Base-by-base conservation (phyloP, 1,140 invertebrate genomes). In the Zaprionus camerounensis region DNA sequence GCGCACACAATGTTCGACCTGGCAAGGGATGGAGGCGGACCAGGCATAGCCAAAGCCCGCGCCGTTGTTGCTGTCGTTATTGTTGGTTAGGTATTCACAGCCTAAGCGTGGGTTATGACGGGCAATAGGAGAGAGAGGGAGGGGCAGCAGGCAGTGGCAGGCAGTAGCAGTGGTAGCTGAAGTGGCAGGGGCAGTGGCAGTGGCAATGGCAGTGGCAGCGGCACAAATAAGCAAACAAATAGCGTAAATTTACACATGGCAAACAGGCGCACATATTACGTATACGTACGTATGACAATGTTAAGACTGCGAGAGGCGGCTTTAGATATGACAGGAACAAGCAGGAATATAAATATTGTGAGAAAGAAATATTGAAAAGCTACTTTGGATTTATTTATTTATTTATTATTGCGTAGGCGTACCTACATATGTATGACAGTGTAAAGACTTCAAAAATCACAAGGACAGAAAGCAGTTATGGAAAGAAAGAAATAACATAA, bases 31-130 rank as follows among this genome's bases (percentile, higher is more conserved):
- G 56, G 41, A 3, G 41, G 41, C n/a, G 15, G 26, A 59, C 41
- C 28, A 49, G n/a, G 38, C 38, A 41, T 15, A 9, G 41, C n/a
- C 41, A 46, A 17, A 46, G 49, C 41, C 20, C n/a, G 38, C 58
- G 24, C 31, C 65, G 44, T 58, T 71, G 61, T 44, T 46, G 49
- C 57, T 56, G 58, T 56, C 57, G 26, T 36, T 68, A 67, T 61
- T 76, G 72, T 73, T 84, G 75, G 63, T 82, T 74, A 71, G 71
- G 77, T 86, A 83, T 83, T 88, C 87, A 76, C 71, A 71, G 78
- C 49, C 46, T 38, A 51, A 44, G 38, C 46, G 28, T 12, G 12
- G 66, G 20, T 13, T 34, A 34, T 34, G 31, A n/a, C 17, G 31
- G 15, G 38, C 22, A 51, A 12, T 22, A 6, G n/a, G 56, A 57